Base-by-base conservation (phyloP, 2,888 invertebrate genomes). In the Pimpla rufipes region DNA sequence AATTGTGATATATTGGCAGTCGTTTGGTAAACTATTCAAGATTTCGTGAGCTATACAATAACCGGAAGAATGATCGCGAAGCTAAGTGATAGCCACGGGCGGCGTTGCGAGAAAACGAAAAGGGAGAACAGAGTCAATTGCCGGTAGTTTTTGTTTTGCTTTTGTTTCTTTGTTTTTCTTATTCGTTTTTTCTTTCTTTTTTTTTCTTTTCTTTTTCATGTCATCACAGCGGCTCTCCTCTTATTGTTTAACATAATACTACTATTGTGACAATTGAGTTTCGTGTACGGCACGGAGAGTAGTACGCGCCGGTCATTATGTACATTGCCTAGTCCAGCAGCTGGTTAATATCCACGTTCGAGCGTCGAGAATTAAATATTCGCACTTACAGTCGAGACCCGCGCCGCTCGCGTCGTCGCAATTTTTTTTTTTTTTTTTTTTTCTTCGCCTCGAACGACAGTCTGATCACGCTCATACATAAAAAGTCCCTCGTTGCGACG, bases 31-130 rank as follows among this genome's bases (percentile, higher is more conserved):
- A 79, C 81, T 85, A 85, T 76, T 79, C 55, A 77, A 75, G 71
- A 79, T 79, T n/a, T 79, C 50, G 45, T 80, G 73, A 84, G 78
- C 74, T 81, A 74, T 84, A 81, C 71, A 84, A 79, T 75, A 62
- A 79, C 66, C 68, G 81, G 79, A 79, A 79, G 82, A 80, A 76
- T 66, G 68, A 75, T 78, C 81, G 84, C 80, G 78, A 84, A 84
- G 84, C 84, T 40, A 74, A 81, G 78, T 79, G 79, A 23, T 55
- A 40, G 76, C 35, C 62, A 57, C 18, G n/a, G 45, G 57, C 68
- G 75, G 52, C 66, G 50, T 81, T 57, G 35, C 50, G 21, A 62
- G 52, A 74, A 70, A 62, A 68, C 68, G 55, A 68, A 40, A 64
- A 70, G 45, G 47, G 68, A 59, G 47, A 59, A 68, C 68, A 59